These are phyloP conservation scores for Tachina fera DNA, from an alignment of 2,888 invertebrate species.

Conservation along the genomic window DNA sequence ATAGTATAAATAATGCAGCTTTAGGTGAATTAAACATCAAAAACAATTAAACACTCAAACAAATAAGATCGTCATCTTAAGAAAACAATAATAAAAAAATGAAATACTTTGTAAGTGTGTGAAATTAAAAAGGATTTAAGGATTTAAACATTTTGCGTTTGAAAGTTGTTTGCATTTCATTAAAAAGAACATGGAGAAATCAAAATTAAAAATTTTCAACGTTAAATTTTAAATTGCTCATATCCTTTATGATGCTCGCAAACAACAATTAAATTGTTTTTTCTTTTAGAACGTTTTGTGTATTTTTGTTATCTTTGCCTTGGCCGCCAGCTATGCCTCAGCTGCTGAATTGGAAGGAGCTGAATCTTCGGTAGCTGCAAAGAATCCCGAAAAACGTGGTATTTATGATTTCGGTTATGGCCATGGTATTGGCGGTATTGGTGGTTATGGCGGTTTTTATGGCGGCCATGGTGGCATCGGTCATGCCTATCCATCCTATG, in stretches of 20 bases:
- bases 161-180: neutral
- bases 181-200: neutral
- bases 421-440: constrained; percentile 40
- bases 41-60: constrained; percentile 66
- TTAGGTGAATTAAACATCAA: constrained; percentile 56
- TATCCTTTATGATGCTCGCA: no score
- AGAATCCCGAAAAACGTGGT: constrained; percentile 73
- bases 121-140: constrained; percentile 1
- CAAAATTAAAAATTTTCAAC: neutral
- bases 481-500: constrained; percentile 60
- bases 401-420: constrained; percentile 73
- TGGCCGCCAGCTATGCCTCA: constrained; percentile 66
- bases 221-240: neutral
- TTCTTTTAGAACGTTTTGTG: constrained; percentile 70
- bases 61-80: constrained; percentile 67
- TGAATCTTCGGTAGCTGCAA: constrained; percentile 66
- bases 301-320: constrained; percentile 69
- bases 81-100: constrained; percentile 62
- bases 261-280: neutral
- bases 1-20: constrained; percentile 65
- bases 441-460: constrained; percentile 45
- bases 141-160: neutral
- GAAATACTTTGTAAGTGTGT: constrained; percentile 73
- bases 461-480: constrained; percentile 61
- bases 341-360: constrained; percentile 66